A percentile compares a stretch with the other conserved stretches of the same genome.
Evolutionary conservation across 2,888 invertebrate species (phyloP).

Genomic region (Pristionchus fissidentatus): DNA sequence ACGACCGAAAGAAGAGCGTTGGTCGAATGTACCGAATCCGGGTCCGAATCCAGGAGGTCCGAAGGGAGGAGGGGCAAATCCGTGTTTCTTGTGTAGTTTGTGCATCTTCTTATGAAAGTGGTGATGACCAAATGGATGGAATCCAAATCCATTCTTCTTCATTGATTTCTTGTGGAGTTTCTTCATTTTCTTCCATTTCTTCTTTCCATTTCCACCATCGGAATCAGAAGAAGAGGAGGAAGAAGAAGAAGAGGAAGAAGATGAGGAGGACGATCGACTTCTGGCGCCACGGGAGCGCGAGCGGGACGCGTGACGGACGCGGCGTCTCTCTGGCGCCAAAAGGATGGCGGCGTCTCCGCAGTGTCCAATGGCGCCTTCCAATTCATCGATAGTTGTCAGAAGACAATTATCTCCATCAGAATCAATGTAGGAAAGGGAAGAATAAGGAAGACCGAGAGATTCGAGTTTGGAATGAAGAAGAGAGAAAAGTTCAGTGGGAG

Average conservation of each 20-base stretch:
- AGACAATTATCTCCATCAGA: constrained; percentile 10
- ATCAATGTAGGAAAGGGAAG: constrained; percentile 18
- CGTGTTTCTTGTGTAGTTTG: constrained; percentile 3
- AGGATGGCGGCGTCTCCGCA: constrained; percentile 10
- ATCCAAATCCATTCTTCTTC: constrained; percentile 27
- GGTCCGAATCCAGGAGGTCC: constrained; percentile 21
- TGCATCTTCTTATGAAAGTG: constrained; percentile 28
- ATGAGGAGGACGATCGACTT: neutral
- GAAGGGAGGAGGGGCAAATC: constrained; percentile 22
- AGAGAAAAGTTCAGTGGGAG: neutral
- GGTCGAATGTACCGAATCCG: constrained; percentile 2
- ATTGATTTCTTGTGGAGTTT: constrained; percentile 19
- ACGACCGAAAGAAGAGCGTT: neutral
- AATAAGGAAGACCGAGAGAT: neutral
- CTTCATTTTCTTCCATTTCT: neutral
- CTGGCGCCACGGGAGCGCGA: neutral
- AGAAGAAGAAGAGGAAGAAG: neutral
- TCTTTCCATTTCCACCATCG: constrained; percentile 21
- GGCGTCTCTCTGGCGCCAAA: neutral
- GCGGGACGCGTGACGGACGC: neutral
- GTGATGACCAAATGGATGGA: neutral
- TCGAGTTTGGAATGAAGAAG: constrained; percentile 20
- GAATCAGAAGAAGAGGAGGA: neutral
- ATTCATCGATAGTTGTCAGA: constrained; percentile 21
- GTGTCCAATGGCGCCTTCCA: constrained; percentile 22